phyloP scores from a whole-genome alignment of 2,888 invertebrate genomes.

The Dasysyrphus albostriatus region DNA sequence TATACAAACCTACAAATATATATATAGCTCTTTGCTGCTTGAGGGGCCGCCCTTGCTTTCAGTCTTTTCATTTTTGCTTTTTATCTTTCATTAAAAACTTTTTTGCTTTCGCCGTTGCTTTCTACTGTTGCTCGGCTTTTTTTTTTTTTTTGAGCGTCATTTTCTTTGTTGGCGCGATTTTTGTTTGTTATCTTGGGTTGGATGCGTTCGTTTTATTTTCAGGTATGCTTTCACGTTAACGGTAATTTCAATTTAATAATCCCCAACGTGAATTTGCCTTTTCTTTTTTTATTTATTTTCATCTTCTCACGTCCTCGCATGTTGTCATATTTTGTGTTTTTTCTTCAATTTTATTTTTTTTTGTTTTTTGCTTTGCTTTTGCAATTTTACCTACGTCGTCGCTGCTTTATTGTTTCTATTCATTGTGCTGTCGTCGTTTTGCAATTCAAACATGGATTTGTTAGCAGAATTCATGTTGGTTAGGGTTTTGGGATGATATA shows the following conservation, averaged over 20 bases:
- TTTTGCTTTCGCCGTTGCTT: conserved; percentile 14
- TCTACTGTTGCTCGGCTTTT: conserved; percentile 29
- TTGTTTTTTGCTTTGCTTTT: conserved; percentile 10
- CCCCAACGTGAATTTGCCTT: conserved; percentile 59
- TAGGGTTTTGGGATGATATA: background rate
- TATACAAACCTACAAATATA: background rate
- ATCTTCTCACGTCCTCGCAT: conserved; percentile 35
- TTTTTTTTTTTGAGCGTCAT: conserved; percentile 19
- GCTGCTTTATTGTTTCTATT: conserved; percentile 66
- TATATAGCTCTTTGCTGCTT: conserved; percentile 3
- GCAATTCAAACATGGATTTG: conserved; percentile 69
- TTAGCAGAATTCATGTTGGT: conserved; percentile 21
- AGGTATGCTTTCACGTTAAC: conserved; percentile 59
- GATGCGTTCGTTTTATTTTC: conserved; percentile 46
- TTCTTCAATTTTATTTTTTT: background rate
- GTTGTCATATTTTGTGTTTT: conserved; percentile 44
- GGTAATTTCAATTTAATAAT: conserved; percentile 74
- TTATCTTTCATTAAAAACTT: conserved; percentile 51
- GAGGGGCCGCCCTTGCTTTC: conserved; percentile 5
- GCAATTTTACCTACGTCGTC: conserved; percentile 12
- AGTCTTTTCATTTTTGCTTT: conserved; percentile 49
- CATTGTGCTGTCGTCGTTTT: conserved; percentile 58
- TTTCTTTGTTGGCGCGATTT: conserved; percentile 5
- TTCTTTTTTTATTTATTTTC: conserved; percentile 28
- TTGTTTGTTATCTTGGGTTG: conserved; percentile 1